A percentile compares a stretch with the other conserved stretches of the same genome.
phyloP scores from a whole-genome alignment of 1,140 invertebrate genomes.

The Drosophila burlai region DNA sequence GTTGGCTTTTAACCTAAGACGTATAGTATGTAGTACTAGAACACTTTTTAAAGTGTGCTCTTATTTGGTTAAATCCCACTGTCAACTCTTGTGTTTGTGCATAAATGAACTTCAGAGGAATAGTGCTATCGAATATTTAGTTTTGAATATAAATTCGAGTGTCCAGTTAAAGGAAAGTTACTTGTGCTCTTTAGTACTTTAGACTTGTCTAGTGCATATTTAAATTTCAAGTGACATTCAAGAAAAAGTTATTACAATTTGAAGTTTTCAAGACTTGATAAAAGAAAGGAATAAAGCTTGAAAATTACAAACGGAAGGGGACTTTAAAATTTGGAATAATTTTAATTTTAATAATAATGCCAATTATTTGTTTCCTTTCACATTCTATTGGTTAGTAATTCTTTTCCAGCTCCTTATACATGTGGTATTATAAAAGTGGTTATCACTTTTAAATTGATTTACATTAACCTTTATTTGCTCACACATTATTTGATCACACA shows the following conservation, averaged over 20 bases:
- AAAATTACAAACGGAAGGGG: neutral
- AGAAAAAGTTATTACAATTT: too few species aligned
- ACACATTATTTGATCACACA: neutral
- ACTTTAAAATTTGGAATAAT: too few species aligned
- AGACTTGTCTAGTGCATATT: neutral
- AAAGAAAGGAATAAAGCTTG: too few species aligned
- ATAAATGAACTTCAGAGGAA: neutral
- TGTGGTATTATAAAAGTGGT: neutral
- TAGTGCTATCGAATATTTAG: too few species aligned
- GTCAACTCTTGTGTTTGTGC: neutral
- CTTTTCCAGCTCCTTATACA: too few species aligned
- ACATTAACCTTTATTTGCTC: neutral
- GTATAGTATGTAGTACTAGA: neutral
- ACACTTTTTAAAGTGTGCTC: neutral
- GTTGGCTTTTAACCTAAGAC: constrained; percentile 4
- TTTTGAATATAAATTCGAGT: neutral
- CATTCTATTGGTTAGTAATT: neutral
- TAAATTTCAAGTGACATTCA: neutral
- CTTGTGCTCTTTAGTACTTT: too few species aligned
- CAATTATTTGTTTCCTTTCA: neutral
- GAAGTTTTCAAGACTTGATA: too few species aligned
- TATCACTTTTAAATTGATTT: neutral
- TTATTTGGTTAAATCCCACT: neutral
- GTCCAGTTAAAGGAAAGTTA: neutral
- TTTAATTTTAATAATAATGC: neutral